Percentiles rank a stretch among this genome's conserved stretches.
Evolutionary conservation across 2,888 invertebrate species (phyloP).

Genomic region (Watsonalla binaria): DNA sequence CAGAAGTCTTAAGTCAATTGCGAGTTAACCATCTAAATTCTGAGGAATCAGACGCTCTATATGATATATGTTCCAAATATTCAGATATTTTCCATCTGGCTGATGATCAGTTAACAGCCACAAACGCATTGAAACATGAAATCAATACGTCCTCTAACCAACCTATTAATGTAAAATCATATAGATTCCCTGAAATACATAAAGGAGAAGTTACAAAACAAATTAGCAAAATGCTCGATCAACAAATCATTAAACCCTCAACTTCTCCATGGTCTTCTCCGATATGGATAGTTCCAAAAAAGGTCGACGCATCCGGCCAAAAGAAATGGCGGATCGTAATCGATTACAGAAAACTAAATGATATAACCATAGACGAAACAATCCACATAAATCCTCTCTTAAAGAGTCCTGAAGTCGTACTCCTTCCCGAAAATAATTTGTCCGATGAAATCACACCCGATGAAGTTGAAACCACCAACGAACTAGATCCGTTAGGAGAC

Average conservation of each 20-base stretch:
- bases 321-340: not conserved
- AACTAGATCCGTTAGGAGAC: too few relatives aligned
- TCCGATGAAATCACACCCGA: too few relatives aligned
- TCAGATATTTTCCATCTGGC: constrained; percentile 19
- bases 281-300: constrained; percentile 25
- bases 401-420: too few relatives aligned
- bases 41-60: constrained; percentile 15
- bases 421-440: too few relatives aligned
- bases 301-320: constrained; percentile 5
- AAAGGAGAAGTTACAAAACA: constrained; percentile 24
- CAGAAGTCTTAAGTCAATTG: constrained; percentile 10
- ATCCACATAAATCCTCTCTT: too few relatives aligned
- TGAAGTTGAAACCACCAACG: too few relatives aligned
- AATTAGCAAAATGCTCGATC: constrained; percentile 20
- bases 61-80: constrained; percentile 14
- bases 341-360: not conserved
- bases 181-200: constrained; percentile 27
- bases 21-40: constrained; percentile 15
- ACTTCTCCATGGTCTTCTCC: too few relatives aligned
- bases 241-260: constrained; percentile 21
- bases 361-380: not conserved
- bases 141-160: constrained; percentile 22
- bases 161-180: constrained; percentile 28
- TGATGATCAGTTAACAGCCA: constrained; percentile 19
- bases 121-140: constrained; percentile 21